These are phyloP conservation scores for Genyomyrus donnyi DNA, from an alignment of 2,113 vertebrate species.

Conservation along the genomic window DNA sequence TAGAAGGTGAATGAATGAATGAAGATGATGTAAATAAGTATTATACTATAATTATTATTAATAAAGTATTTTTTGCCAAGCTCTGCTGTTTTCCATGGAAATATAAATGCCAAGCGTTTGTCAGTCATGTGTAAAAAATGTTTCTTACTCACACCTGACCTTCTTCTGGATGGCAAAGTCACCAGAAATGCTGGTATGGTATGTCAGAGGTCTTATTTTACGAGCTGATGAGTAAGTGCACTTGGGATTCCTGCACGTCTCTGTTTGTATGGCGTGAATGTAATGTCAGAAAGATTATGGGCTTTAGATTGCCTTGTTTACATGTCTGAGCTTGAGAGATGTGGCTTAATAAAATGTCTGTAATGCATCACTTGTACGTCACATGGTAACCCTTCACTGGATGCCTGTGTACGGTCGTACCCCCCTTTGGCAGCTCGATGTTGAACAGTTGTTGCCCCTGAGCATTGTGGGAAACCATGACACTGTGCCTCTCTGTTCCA, in stretches of 20 bases:
- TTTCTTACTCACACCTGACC: not conserved
- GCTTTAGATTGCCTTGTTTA: not conserved
- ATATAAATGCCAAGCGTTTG: not conserved
- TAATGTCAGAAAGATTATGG: not conserved
- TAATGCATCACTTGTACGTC: not conserved
- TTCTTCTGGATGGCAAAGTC: not conserved
- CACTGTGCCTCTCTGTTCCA: slow-evolving; percentile 32
- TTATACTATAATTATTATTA: not conserved
- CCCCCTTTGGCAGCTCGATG: not conserved
- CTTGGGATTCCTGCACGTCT: not conserved
- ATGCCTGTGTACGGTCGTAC: not conserved
- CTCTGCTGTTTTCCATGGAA: not conserved
- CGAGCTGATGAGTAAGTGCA: not conserved
- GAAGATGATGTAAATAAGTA: not conserved
- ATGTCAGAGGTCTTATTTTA: not conserved
- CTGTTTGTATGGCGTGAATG: not conserved
- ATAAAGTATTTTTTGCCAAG: not conserved
- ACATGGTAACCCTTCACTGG: not conserved
- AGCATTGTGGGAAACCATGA: not conserved
- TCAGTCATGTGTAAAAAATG: not conserved
- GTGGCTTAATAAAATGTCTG: not conserved
- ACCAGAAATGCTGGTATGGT: not conserved
- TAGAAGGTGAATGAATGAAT: not conserved
- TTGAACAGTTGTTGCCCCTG: not conserved
- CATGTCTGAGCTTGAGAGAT: not conserved